Evolutionary conservation across 53 echinoderm and acorn worm genomes (phyloP), one percentile per base, ranked within the genome.

Genomic region (Apostichopus leukothele): DNA sequence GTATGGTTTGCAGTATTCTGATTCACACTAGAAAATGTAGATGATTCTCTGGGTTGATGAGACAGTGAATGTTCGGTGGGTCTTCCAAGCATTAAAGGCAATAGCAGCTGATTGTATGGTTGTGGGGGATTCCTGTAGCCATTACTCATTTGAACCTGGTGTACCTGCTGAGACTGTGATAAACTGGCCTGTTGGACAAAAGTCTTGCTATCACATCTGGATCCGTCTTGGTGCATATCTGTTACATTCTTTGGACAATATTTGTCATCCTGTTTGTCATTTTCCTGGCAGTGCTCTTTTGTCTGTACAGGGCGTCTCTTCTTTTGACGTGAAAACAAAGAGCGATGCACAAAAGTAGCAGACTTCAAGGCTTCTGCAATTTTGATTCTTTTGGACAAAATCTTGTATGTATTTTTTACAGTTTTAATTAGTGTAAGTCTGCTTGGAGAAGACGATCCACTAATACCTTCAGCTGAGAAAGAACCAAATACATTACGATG

Each of bases 401-500:
- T 19, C 71, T 71, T 71, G 71, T 81, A 59, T 53, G 81, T 8
- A 81, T 22, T 23, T 54, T 20, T 4, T 3, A 18, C 55, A 81
- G 22, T 18, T 51, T 81, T 81, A 50, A 54, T 18, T 22, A 81
- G 52, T 51, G 11, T 79, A 12, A 79, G 53, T 19, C 60, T 81
- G 55, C 81, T 55, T 9, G 81, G 19, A 55, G 81, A 71, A 81
- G n/a, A n/a, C 18, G 13, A 59, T n/a, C 5, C 55, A 21, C 60
- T 1, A 21, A 81, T 1, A 5, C 60, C 67, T 60, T 67, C 60
- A 20, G 67, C 20, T 22, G 67, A 27, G 50, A 67, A 66, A 4
- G 85, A 25, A 25, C 85, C 85, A 85, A 85, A 85, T 9, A 85
- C 85, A 85, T 85, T 85, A 11, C 7, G 85, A 16, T 85, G 81